These are phyloP conservation scores for Pygocentrus nattereri DNA, from an alignment of 2,797 vertebrate genomes.

Conservation along the genomic window DNA sequence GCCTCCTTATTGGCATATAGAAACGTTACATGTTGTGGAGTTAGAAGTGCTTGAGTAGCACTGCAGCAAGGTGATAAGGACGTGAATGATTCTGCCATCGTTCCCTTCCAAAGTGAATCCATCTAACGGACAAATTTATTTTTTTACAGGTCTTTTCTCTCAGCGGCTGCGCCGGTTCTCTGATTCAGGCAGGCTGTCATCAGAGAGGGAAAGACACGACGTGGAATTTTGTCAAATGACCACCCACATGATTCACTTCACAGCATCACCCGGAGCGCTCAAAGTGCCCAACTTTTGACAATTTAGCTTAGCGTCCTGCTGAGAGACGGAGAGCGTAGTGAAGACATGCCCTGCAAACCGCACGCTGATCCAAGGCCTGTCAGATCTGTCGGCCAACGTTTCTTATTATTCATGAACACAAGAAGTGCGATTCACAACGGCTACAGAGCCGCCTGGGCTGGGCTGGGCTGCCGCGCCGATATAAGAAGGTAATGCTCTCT, in stretches of 20 bases:
- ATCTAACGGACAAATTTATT: neutral
- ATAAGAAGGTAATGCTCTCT: neutral
- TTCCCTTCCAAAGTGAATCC: neutral
- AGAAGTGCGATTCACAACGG: conserved; percentile 5
- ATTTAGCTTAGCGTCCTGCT: conserved; percentile 11
- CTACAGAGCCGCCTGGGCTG: neutral
- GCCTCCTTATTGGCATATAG: conserved; percentile 7
- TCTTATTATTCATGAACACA: conserved; percentile 43
- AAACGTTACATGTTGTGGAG: neutral
- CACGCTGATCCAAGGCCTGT: conserved; percentile 22
- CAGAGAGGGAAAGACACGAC: neutral
- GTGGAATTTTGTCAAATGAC: conserved; percentile 20
- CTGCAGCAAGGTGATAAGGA: neutral
- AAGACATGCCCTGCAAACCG: neutral
- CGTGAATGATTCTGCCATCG: neutral
- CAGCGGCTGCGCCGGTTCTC: neutral
- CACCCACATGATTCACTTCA: conserved; percentile 24
- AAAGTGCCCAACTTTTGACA: conserved; percentile 15
- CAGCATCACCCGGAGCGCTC: conserved; percentile 9
- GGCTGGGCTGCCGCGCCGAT: neutral
- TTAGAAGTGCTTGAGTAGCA: neutral
- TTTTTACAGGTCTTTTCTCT: neutral
- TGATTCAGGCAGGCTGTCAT: neutral
- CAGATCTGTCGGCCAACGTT: conserved; percentile 48
- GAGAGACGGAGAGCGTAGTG: conserved; percentile 13